Evolutionary conservation across 2,888 invertebrate species (phyloP), one percentile per base, ranked within the genome.

Genomic region (Aspidiotus destructor): DNA sequence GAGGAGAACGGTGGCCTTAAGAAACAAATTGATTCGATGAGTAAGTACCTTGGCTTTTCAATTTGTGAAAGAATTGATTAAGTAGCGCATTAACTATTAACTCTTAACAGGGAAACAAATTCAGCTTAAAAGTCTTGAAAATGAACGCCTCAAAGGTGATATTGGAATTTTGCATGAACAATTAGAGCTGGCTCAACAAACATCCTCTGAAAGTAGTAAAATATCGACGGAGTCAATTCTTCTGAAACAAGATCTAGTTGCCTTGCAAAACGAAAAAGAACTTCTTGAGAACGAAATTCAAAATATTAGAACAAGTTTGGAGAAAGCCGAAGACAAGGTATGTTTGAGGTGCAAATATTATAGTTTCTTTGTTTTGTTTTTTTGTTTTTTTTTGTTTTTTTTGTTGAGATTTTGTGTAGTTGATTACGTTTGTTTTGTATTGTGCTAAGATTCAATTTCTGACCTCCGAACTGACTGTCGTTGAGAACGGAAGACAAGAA

Each of bases 1-100:
- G 67, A 67, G 1, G 67, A 67, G 11, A 67, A 67, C 48, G 17
- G n/a, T 2, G 28, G n/a, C 17, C 15, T 67, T 8, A 67, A 40
- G 11, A 17, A 60, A 11, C 58, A 17, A 48, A 15, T 67, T 8
- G 67, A 67, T 10, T 10, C 41, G 2, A 17, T 67, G n/a, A 67
- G 67, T 67, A 58, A 28, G 67, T 48, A 58, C n/a, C 41, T 9
- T 57, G 28, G 28, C 58, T 48, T n/a, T n/a, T 42, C 9, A 10
- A 41, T 60, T 13, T 44, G 42, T 40, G n/a, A 5, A 15, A 42
- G 41, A 60, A 41, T 13, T 28, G 8, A 17, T 17, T 48, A 13
- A 1, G 13, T 11, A 28, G 5, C 28, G 28, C 28, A 28, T n/a
- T 40, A 15, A 7, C 15, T 16, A 1, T 7, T 62, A 13, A 40